Evolutionary conservation across 2,888 invertebrate genomes (phyloP).

Genomic region (Teinopalpus imperialis): DNA sequence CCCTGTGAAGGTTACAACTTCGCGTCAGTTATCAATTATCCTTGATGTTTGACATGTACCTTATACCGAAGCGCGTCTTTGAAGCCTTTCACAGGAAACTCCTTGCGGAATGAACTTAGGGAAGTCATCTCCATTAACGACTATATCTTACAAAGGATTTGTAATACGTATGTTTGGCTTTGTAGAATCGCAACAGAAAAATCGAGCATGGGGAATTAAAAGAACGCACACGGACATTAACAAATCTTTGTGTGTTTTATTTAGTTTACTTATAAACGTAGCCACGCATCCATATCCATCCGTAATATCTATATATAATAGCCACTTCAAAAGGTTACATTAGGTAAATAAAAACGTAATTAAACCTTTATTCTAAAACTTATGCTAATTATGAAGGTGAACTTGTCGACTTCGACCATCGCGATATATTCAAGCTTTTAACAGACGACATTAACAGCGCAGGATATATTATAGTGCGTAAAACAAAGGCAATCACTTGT

Average conservation of each 20-base stretch:
- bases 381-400: too few relatives aligned
- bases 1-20: too few relatives aligned
- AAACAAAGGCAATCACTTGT: too few relatives aligned
- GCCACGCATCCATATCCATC: too few relatives aligned
- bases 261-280: slow-evolving; percentile 31
- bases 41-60: slow-evolving; percentile 8
- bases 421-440: too few relatives aligned
- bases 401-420: too few relatives aligned
- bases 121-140: slow-evolving; percentile 20
- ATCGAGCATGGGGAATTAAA: slow-evolving; percentile 15
- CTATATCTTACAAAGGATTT: slow-evolving; percentile 12
- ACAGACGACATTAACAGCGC: too few relatives aligned
- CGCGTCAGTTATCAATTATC: slow-evolving; percentile 7
- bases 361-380: too few relatives aligned
- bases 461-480: too few relatives aligned
- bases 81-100: neutral
- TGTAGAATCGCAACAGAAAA: slow-evolving; percentile 5
- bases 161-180: slow-evolving; percentile 11
- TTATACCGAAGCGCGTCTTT: neutral
- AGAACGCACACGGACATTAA: neutral
- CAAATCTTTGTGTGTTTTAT: slow-evolving; percentile 20
- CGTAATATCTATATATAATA: too few relatives aligned
- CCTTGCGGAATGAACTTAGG: slow-evolving; percentile 11
- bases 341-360: too few relatives aligned
- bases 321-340: too few relatives aligned